Evolutionary conservation across 1,140 invertebrate species (phyloP).

Genomic region (Holotrichia oblita): DNA sequence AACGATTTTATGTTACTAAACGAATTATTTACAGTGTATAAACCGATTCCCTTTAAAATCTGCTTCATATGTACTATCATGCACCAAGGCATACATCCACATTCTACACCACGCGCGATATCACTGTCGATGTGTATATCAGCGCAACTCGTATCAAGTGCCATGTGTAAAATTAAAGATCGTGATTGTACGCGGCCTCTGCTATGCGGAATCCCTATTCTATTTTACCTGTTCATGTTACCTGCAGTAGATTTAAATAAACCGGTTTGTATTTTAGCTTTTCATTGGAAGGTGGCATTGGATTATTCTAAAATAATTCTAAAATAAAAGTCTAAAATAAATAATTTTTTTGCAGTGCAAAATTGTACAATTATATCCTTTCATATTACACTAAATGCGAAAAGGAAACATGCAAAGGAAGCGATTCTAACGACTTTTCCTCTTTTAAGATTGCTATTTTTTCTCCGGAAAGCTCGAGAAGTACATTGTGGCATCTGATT

Average conservation of each 20-base stretch:
- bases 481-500: no score
- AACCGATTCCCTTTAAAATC: slow-evolving; percentile 22
- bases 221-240: not conserved
- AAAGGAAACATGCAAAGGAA: no score
- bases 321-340: no score
- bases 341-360: no score
- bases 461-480: no score
- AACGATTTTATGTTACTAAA: not conserved
- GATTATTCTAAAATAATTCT: not conserved
- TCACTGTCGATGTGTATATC: not conserved
- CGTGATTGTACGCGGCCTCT: slow-evolving; percentile 8
- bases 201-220: not conserved
- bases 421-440: no score
- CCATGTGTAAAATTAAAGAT: slow-evolving; percentile 35
- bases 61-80: not conserved
- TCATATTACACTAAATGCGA: no score
- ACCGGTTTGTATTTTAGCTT: not conserved
- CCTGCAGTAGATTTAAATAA: not conserved
- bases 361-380: no score
- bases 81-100: slow-evolving; percentile 1
- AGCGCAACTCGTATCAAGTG: slow-evolving; percentile 11
- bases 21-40: not conserved
- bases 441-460: no score
- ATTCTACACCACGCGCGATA: slow-evolving; percentile 21
- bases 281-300: not conserved